Evolutionary conservation across 1,140 invertebrate genomes (phyloP).

Genomic region (Nebria ingens): DNA sequence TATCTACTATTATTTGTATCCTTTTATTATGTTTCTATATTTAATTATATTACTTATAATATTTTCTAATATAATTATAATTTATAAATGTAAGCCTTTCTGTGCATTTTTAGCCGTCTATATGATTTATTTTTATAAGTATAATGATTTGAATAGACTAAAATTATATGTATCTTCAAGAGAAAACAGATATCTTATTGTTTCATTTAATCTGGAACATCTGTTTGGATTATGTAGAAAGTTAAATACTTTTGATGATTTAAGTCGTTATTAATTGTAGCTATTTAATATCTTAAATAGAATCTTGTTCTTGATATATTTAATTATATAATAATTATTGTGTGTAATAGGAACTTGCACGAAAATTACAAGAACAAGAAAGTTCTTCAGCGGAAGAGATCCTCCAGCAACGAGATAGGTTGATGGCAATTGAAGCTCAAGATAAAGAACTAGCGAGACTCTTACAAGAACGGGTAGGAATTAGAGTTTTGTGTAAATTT

Average conservation of each 20-base stretch:
- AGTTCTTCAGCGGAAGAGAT: conserved; percentile 44
- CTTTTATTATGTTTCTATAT: conserved; percentile 11
- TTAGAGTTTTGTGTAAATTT: too few relatives aligned
- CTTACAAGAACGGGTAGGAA: conserved; percentile 68
- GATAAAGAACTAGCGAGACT: conserved; percentile 82
- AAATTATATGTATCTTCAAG: background rate
- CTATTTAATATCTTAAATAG: too few relatives aligned
- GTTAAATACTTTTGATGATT: too few relatives aligned
- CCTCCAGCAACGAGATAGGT: conserved; percentile 55
- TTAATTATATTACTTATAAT: background rate
- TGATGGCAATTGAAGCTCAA: conserved; percentile 79
- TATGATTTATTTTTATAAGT: background rate
- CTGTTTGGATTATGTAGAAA: too few relatives aligned
- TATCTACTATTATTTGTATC: conserved; percentile 14
- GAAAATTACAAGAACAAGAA: conserved; percentile 45
- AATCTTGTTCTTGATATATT: background rate
- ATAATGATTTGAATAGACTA: background rate
- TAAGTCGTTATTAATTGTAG: too few relatives aligned
- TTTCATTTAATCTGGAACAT: too few relatives aligned
- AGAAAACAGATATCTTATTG: too few relatives aligned
- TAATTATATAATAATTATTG: conserved; percentile 9
- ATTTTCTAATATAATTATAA: too few relatives aligned
- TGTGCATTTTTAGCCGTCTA: too few relatives aligned
- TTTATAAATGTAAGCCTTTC: too few relatives aligned
- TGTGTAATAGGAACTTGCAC: conserved; percentile 35